These are phyloP conservation scores for Microctonus hyperodae DNA, from an alignment of 2,888 invertebrate genomes.

Conservation along the genomic window DNA sequence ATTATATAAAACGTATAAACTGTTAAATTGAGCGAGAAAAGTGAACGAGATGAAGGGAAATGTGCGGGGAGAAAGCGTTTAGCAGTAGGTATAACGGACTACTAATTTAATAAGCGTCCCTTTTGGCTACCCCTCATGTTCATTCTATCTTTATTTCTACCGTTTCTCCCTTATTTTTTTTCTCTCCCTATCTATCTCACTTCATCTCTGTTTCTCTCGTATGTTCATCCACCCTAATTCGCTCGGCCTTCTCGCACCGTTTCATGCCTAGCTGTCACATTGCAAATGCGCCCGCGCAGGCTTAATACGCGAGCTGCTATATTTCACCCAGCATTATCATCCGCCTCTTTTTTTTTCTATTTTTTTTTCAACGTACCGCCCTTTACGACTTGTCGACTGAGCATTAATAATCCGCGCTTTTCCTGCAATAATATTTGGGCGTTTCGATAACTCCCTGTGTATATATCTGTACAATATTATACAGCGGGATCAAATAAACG, in stretches of 20 bases:
- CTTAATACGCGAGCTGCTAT: constrained; percentile 46
- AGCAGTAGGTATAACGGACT: constrained; percentile 34
- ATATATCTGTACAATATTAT: neutral
- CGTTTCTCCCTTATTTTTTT: constrained; percentile 28
- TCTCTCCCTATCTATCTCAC: constrained; percentile 22
- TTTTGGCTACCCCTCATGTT: constrained; percentile 31
- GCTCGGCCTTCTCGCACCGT: constrained; percentile 41
- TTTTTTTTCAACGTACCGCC: constrained; percentile 38
- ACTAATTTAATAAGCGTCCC: constrained; percentile 51
- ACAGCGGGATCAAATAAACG: constrained; percentile 20
- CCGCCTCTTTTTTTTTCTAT: constrained; percentile 43
- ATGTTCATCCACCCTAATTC: constrained; percentile 28
- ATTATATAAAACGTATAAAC: constrained; percentile 5
- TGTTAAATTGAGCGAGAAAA: constrained; percentile 13
- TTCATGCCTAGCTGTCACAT: constrained; percentile 46
- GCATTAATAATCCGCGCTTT: constrained; percentile 51
- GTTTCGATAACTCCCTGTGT: constrained; percentile 37
- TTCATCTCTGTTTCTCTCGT: constrained; percentile 24
- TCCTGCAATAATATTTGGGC: constrained; percentile 44
- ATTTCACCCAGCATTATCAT: constrained; percentile 55
- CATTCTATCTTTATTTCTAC: constrained; percentile 30
- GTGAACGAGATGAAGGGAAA: constrained; percentile 8
- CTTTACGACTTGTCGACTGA: constrained; percentile 56
- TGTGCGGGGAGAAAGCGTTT: constrained; percentile 22
- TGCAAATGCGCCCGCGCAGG: constrained; percentile 49